These are phyloP conservation scores for Mormyrus lacerda DNA, from an alignment of 2,113 vertebrate genomes.

Conservation along the genomic window DNA sequence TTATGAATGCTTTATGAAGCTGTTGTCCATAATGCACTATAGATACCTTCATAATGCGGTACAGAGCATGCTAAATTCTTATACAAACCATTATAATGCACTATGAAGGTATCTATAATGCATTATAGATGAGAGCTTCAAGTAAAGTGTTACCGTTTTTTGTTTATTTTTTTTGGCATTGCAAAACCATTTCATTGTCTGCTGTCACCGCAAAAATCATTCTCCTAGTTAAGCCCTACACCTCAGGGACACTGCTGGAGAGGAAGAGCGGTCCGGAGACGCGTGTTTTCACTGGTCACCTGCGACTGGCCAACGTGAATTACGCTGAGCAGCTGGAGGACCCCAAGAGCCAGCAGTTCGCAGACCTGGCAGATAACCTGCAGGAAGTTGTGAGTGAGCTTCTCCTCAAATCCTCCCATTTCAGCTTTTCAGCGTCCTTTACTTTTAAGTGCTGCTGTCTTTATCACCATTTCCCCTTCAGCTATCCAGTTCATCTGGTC, in stretches of 20 bases:
- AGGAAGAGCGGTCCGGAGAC: not conserved
- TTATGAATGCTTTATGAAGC: not conserved
- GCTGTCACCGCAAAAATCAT: not conserved
- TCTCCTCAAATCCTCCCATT: not conserved
- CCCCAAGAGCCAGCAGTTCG: constrained; percentile 42
- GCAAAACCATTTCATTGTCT: not conserved
- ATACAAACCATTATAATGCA: not conserved
- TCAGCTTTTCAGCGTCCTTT: not conserved
- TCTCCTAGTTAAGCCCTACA: not conserved
- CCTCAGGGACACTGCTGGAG: not conserved
- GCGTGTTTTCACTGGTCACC: constrained; percentile 56
- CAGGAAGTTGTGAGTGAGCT: constrained; percentile 50
- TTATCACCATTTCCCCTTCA: not conserved
- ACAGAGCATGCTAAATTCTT: not conserved
- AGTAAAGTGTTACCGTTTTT: not conserved
- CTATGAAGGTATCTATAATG: not conserved
- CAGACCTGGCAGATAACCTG: constrained; percentile 32
- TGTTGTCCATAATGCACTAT: not conserved
- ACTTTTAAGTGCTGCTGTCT: not conserved
- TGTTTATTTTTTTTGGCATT: not conserved
- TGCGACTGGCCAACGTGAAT: constrained; percentile 33
- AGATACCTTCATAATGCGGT: not conserved
- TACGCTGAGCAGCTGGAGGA: constrained; percentile 50
- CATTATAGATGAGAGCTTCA: not conserved
- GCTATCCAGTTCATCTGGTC: not conserved